Conservation (phyloP, 2,888 invertebrate species). For the Tetragnatha montana region DNA sequence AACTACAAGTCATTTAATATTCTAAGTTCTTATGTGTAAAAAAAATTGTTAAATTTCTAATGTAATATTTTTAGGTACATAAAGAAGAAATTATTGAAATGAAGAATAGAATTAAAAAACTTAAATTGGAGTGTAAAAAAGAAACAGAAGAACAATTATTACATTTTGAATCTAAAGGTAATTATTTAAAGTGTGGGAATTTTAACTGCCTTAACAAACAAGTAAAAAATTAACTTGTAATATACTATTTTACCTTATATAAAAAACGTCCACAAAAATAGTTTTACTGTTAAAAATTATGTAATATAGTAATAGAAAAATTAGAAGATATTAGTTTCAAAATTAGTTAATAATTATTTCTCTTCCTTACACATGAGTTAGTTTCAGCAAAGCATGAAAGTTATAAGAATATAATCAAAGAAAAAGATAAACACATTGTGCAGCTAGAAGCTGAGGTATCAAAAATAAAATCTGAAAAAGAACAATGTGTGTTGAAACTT, state of each 20-base stretch:
- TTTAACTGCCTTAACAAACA: too few species aligned
- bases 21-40: background rate
- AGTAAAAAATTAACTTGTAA: too few species aligned
- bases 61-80: slow-evolving; percentile 24
- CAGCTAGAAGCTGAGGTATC: slow-evolving; percentile 40
- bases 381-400: slow-evolving; percentile 40
- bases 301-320: background rate
- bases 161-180: slow-evolving; percentile 34
- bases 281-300: background rate
- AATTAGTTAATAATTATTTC: background rate
- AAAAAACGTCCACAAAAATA: background rate
- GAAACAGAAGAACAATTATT: slow-evolving; percentile 18
- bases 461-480: slow-evolving; percentile 29
- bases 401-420: slow-evolving; percentile 8
- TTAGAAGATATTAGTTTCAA: too few species aligned
- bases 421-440: slow-evolving; percentile 47
- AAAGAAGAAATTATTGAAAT: slow-evolving; percentile 18
- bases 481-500: slow-evolving; percentile 50
- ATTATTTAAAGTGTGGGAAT: background rate
- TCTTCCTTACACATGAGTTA: slow-evolving; percentile 2
- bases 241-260: background rate
- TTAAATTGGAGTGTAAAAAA: slow-evolving; percentile 11
- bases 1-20: background rate
- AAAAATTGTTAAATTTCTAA: too few species aligned
- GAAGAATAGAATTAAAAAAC: slow-evolving; percentile 3